These are phyloP conservation scores for Stramonita haemastoma DNA, from an alignment of 2,888 invertebrate species.

Conservation along the genomic window DNA sequence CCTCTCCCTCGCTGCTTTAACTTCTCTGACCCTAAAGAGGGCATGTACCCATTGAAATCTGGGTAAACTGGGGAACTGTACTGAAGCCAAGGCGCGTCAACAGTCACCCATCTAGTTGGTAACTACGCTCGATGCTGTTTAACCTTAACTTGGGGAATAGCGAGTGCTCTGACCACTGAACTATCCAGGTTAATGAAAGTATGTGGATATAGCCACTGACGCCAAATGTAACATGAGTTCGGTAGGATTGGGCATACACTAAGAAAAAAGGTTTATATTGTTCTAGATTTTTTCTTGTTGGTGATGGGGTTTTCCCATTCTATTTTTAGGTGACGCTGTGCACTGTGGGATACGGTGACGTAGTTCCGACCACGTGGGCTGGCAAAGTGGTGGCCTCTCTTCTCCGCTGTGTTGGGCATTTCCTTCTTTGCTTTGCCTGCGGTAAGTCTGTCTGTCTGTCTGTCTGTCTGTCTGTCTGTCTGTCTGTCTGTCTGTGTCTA, in stretches of 20 bases:
- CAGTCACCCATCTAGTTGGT: too few species aligned
- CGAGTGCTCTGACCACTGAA: too few species aligned
- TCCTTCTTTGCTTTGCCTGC: slow-evolving; percentile 97
- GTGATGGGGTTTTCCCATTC: slow-evolving; percentile 40
- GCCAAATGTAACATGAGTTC: not conserved
- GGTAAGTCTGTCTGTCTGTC: slow-evolving; percentile 82
- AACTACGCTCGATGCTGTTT: too few species aligned
- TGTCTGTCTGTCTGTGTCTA: too few species aligned
- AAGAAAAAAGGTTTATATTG: not conserved
- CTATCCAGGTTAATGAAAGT: too few species aligned
- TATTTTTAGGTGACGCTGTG: slow-evolving; percentile 90
- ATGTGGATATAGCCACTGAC: too few species aligned
- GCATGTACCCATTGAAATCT: too few species aligned
- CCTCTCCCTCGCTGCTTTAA: too few species aligned
- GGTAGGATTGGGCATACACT: not conserved
- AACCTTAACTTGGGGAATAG: too few species aligned
- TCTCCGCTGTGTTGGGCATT: slow-evolving; percentile 94
- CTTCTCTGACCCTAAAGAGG: too few species aligned
- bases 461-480: not conserved
- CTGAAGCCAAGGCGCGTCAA: too few species aligned
- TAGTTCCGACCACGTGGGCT: slow-evolving; percentile 94
- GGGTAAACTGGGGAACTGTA: too few species aligned
- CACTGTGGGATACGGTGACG: slow-evolving; percentile 94
- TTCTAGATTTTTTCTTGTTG: not conserved
- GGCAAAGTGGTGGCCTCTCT: slow-evolving; percentile 96